A percentile compares a stretch with the other conserved stretches of the same genome.
Evolutionary conservation across 2,797 vertebrate species (phyloP).

Genomic region (Sternotherus odoratus): DNA sequence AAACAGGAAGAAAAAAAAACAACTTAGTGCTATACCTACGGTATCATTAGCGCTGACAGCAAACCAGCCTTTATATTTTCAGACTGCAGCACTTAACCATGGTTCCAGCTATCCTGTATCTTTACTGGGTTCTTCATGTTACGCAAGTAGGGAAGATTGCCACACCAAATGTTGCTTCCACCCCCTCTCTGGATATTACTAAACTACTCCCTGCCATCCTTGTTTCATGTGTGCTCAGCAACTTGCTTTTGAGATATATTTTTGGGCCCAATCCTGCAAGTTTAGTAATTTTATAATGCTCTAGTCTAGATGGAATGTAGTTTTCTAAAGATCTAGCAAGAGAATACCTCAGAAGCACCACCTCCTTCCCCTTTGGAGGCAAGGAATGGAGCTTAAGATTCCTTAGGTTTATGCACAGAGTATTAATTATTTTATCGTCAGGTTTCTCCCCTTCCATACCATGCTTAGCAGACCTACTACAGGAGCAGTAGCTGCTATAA

Average conservation of each 20-base stretch:
- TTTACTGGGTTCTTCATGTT: background rate
- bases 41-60: background rate
- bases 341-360: background rate
- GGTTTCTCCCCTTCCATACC: background rate
- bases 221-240: background rate
- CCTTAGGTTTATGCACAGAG: background rate
- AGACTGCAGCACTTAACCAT: background rate
- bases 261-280: background rate
- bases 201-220: background rate
- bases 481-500: background rate
- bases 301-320: rapidly evolving
- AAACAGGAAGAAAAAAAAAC: constrained; percentile 29
- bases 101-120: background rate
- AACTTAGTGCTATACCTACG: background rate
- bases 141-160: background rate
- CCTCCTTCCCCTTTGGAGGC: background rate
- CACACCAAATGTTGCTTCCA: background rate
- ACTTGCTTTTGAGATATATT: background rate
- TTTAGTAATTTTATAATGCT: background rate
- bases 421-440: background rate
- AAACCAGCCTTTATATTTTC: background rate
- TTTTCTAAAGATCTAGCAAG: background rate
- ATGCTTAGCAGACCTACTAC: rapidly evolving
- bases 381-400: background rate
- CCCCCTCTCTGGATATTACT: background rate